Evolutionary conservation across 2,113 vertebrate genomes (phyloP).

Genomic region (Tautogolabrus adspersus): DNA sequence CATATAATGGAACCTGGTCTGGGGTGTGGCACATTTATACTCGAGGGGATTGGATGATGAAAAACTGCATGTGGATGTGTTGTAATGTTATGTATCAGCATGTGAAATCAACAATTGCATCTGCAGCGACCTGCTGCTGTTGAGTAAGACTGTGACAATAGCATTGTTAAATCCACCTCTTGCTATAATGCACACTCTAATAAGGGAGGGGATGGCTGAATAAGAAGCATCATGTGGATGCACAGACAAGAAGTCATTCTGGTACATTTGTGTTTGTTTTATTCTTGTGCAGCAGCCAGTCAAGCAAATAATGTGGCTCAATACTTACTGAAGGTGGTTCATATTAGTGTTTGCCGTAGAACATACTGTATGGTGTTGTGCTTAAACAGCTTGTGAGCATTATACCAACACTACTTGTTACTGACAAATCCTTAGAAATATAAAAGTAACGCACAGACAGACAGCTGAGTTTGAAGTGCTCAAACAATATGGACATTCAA

Average conservation of each 20-base stretch:
- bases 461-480: not conserved
- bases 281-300: too few relatives aligned
- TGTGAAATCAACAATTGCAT: not conserved
- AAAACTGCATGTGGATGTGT: not conserved
- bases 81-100: not conserved
- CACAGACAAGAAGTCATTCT: not conserved
- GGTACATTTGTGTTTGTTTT: too few relatives aligned
- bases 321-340: too few relatives aligned
- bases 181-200: not conserved
- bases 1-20: too few relatives aligned
- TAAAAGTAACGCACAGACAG: too few relatives aligned
- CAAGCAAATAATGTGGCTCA: too few relatives aligned
- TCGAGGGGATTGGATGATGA: not conserved
- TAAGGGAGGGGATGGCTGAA: constrained; percentile 14
- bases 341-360: not conserved
- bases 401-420: too few relatives aligned
- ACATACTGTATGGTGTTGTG: not conserved
- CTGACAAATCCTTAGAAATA: too few relatives aligned
- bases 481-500: not conserved
- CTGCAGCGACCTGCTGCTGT: constrained; percentile 11
- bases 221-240: not conserved
- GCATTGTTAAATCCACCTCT: not conserved
- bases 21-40: not conserved
- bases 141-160: not conserved
- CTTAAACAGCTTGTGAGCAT: too few relatives aligned